Evolutionary conservation across 2,888 invertebrate genomes (phyloP), one percentile per base, ranked within the genome.

Genomic region (Sarcophaga caerulescens): DNA sequence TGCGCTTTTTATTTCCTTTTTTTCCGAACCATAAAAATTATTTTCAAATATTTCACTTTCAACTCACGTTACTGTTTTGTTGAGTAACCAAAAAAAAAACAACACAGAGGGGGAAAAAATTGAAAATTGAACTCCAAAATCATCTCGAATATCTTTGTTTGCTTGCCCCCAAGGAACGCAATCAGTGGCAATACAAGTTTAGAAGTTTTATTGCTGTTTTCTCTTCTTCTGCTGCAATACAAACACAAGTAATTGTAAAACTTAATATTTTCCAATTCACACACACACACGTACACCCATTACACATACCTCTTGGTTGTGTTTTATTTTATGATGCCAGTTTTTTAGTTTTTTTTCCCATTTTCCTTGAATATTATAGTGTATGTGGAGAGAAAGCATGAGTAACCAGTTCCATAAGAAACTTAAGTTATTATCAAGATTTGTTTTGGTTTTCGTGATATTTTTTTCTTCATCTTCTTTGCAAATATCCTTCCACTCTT

Each of bases 41-140:
- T 83, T 62, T 62, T 81, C 57, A 65, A 83, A 62, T 78, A 35
- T 83, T 82, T 83, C 66, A 77, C 65, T 87, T 87, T 79, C 84
- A 70, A 75, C 80, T 87, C 84, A 85, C 80, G 82, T 85, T 69
- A 23, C 17, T 59, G 3, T 3, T 35, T 35, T 35, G 35, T 35
- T 35, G 35, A 81, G 21, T 44, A 60, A 59, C 45, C 68, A n/a
- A 68, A 74, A 63, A 66, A 52, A 73, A 14, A 25, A n/a, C 73
- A 14, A 0, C 19, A 12, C 35, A 75, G 21, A 45, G 17, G 60
- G 25, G 45, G 6, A 4, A 35, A 52, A 17, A 25, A 35, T 35
- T 35, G 35, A 35, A 35, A 35, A 35, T 35, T 35, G 35, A 35
- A 35, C 35, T 35, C 35, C 35, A 35, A 35, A 35, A 35, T 35